Evolutionary conservation across 2,797 vertebrate species (phyloP), one percentile per base, ranked within the genome.

Genomic region (Serranus cabrilla): DNA sequence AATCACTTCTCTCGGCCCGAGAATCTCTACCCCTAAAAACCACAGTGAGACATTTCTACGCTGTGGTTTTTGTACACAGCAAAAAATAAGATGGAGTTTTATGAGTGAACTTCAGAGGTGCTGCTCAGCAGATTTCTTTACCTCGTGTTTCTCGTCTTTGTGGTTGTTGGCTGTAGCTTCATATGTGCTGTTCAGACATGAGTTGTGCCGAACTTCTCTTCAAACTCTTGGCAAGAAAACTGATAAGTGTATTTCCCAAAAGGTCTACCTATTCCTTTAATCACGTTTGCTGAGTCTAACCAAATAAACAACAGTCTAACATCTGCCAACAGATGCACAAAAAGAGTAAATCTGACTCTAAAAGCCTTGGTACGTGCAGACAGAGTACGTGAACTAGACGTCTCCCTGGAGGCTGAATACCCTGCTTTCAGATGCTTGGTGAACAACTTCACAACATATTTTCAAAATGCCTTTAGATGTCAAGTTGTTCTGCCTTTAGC

Each of bases 401-500:
- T 52, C 34, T 50, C 40, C 80, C 34, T 11, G 25, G 14, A 47
- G 31, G 21, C 50, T 43, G 34, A 73, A 40, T 39, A 21, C 12
- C 66, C 84, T 84, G 74, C 88, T 85, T 87, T 89, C 82, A 89
- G 67, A 68, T 90, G 85, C 83, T 91, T 82, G 75, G 50, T 76
- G 57, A 50, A 80, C 40, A 78, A 83, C 67, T 37, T 80, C 61
- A 71, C 56, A 52, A 68, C 66, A 76, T 55, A 23, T 50, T 70
- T 75, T 76, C 50, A 64, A 77, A 88, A 89, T 85, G 90, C 88
- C 86, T 94, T 89, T 70, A 82, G 74, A 83, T 83, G 54, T 80
- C 49, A 66, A 69, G 72, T 71, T 79, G 69, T 76, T 88, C 87
- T 91, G 91, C 91, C 90, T 94, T 92, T 70, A 82, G 84, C 85